Evolutionary conservation across 2,888 invertebrate genomes (phyloP), one percentile per base, ranked within the genome.

Genomic region (Clostera curtula): DNA sequence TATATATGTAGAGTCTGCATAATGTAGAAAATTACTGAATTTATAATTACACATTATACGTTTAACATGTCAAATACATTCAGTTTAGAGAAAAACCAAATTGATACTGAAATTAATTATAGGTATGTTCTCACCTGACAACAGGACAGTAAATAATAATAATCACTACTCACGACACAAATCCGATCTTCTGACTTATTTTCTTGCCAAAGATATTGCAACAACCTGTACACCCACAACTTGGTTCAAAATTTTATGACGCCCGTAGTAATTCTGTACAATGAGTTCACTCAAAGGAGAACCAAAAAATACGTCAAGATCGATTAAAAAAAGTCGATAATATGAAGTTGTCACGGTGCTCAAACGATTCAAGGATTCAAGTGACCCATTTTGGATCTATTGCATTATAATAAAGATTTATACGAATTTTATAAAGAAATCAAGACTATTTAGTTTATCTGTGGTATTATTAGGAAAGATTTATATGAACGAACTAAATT

Each of bases 191-290:
- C 3, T 15, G 2, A 0, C 5, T 8, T 22, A 5, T 22, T 22
- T 9, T 23, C 3, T 22, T 7, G 24, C 9, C 3, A 13, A 14
- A 24, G 31, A n/a, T n/a, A 36, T 40, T 25, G 1, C 15, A 46
- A 43, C 65, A 60, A 12, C 55, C 66, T 50, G 40, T 55, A 51
- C 38, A 41, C 36, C 42, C 34, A 42, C 37, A 43, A 40, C 43
- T 47, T 45, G 55, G n/a, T n/a, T n/a, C 54, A 47, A 56, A 45
- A 56, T 56, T 63, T 61, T 55, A 58, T 49, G 79, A 77, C 79
- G 75, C 49, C 63, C 79, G 66, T 76, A 69, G 64, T 75, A 80
- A 80, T 77, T 63, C 73, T 42, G 46, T 37, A 51, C 57, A 56
- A 72, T 68, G 61, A 67, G 56, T 53, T 26, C 14, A n/a, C n/a